Evolutionary conservation across 2,113 vertebrate species (phyloP).

Genomic region (Tragelaphus buxtoni): DNA sequence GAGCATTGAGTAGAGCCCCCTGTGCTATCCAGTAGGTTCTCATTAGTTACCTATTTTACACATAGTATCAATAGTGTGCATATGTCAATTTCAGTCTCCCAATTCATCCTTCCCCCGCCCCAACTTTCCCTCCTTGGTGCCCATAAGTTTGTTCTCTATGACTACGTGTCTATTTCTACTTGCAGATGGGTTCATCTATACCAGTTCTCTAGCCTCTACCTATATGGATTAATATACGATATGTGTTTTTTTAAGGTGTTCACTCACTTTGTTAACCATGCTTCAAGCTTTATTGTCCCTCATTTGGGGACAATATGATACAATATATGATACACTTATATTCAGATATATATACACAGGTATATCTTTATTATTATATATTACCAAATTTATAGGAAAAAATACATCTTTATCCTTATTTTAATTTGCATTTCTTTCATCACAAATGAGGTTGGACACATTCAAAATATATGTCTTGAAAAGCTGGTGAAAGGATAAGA

Average conservation of each 20-base stretch:
- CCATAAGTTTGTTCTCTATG: neutral
- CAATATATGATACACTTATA: neutral
- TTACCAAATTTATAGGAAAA: neutral
- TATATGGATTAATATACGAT: neutral
- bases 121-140: neutral
- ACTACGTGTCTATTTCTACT: neutral
- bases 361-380: neutral
- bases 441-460: neutral
- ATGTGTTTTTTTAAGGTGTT: neutral
- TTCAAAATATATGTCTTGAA: neutral
- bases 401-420: neutral
- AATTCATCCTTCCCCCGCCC: neutral
- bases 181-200: neutral
- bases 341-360: neutral
- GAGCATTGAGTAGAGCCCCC: neutral
- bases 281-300: neutral
- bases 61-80: neutral
- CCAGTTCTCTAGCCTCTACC: neutral
- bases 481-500: neutral
- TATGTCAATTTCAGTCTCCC: neutral
- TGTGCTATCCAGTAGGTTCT: neutral
- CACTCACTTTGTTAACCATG: neutral
- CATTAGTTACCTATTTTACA: neutral
- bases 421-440: neutral
- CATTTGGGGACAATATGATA: no score